Base-by-base conservation (phyloP, 2,888 invertebrate species). In the Lasioglossum oenotherae region DNA sequence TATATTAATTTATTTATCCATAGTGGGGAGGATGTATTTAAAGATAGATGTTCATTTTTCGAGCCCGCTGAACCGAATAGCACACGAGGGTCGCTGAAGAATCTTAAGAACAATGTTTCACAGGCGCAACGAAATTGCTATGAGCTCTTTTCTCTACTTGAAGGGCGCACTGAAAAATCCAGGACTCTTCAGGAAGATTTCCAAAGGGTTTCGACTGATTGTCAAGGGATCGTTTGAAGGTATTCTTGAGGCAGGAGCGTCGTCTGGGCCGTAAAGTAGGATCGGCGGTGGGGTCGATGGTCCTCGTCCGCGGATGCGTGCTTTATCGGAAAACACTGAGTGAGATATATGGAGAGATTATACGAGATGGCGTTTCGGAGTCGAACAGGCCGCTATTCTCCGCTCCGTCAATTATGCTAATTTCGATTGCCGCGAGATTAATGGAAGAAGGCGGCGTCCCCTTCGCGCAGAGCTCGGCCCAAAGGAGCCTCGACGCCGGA, bases 351-450 rank as follows among this genome's bases (percentile, higher is more conserved):
- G 92, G 93, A 86, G 90, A 93, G 93, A 94, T 94, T 94, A 94
- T 94, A 92, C 94, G 92, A 93, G 92, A 93, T 93, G 93, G 93
- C 92, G 94, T 94, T 93, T 93, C 92, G 89, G 91, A 94, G 92
- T 93, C 92, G 93, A 94, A 94, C 93, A 92, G 93, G 91, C 92
- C 92, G 93, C 94, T 93, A 94, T 95, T 93, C 94, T 93, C 92
- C 94, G 94, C 94, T 94, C 94, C 93, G 94, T 94, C 95, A 95
- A 95, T 95, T 95, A 95, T 95, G 95, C 93, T 95, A 95, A 95
- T 95, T 95, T 93, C 94, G 93, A 94, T 94, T 94, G 93, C 93
- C 92, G 88, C 91, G 94, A 95, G 95, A 95, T 94, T 95, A 95
- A 95, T 95, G 94, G 94, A 94, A 93, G 93, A 92, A 92, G 93